A percentile compares a stretch with the other conserved stretches of the same genome.
phyloP scores from a whole-genome alignment of 2,888 invertebrate species.

The Kuschelorhynchus macadamiae region DNA sequence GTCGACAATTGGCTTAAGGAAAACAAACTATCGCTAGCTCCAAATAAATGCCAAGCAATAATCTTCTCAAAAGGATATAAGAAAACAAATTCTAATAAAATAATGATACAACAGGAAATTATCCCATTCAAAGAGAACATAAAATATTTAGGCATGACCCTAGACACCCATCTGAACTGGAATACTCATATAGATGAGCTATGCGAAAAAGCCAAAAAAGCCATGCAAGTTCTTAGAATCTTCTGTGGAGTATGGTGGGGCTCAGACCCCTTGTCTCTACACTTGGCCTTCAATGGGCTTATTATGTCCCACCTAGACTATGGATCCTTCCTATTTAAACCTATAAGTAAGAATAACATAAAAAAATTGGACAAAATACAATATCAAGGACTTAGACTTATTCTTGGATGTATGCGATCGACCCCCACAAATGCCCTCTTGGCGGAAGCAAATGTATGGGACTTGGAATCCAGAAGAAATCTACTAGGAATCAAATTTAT shows the following conservation, averaged over 20 bases:
- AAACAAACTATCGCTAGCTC: no score
- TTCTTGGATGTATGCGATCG: constrained; percentile 39
- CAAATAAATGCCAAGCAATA: no score
- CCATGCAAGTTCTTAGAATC: no score
- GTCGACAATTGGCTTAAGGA: no score
- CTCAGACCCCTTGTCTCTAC: constrained; percentile 31
- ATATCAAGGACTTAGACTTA: constrained; percentile 13
- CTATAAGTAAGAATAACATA: background rate
- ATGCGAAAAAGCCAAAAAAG: no score
- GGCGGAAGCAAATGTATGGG: constrained; percentile 20
- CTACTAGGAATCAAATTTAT: constrained; percentile 24
- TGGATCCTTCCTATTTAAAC: constrained; percentile 9
- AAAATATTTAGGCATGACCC: no score
- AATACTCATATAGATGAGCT: no score
- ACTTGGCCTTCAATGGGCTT: constrained; percentile 25
- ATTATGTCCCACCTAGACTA: constrained; percentile 40
- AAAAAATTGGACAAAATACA: constrained; percentile 5
- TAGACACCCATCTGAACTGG: no score
- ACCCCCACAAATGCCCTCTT: constrained; percentile 30
- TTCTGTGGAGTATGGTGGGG: constrained; percentile 42
- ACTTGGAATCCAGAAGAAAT: constrained; percentile 19
- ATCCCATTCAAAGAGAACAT: no score
- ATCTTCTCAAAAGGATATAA: no score
- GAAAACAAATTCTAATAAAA: no score
- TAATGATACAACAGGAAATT: no score